Evolutionary conservation across 2,888 invertebrate genomes (phyloP).

Genomic region (Thalpophila matura): DNA sequence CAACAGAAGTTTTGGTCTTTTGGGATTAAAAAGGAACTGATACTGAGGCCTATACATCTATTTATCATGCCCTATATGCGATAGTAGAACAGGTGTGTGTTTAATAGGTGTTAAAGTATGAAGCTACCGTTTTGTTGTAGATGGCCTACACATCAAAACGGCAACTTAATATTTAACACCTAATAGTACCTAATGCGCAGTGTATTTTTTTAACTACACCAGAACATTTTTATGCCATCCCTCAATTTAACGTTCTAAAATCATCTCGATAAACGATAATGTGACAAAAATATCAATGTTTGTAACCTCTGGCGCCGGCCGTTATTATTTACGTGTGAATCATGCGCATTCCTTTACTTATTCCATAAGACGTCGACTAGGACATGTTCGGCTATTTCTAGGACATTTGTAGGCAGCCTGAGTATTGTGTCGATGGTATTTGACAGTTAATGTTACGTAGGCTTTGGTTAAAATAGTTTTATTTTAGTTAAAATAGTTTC

Average conservation of each 20-base stretch:
- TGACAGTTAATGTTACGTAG: conserved; percentile 21
- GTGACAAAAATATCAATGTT: conserved; percentile 28
- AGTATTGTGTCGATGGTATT: conserved; percentile 5
- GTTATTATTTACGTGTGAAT: conserved; percentile 32
- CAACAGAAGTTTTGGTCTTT: neutral
- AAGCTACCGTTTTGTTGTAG: too few species aligned
- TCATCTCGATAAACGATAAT: neutral
- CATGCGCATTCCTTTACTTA: conserved; percentile 39
- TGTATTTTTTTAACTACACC: too few species aligned
- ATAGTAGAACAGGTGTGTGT: too few species aligned
- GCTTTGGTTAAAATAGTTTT: conserved; percentile 1
- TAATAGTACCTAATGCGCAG: too few species aligned
- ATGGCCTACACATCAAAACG: too few species aligned
- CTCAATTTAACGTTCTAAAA: neutral
- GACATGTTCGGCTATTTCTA: conserved; percentile 27
- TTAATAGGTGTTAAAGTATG: too few species aligned
- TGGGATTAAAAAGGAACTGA: neutral
- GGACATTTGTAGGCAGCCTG: conserved; percentile 36
- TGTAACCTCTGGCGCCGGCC: conserved; percentile 33
- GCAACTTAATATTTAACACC: too few species aligned
- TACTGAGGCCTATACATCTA: too few species aligned
- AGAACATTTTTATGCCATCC: too few species aligned
- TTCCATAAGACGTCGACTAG: conserved; percentile 5
- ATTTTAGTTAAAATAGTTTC: too few species aligned
- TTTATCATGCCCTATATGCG: too few species aligned